Percentiles rank a stretch among this genome's conserved stretches.
Evolutionary conservation across 2,113 vertebrate genomes (phyloP).

Genomic region (Harpagus bidentatus): DNA sequence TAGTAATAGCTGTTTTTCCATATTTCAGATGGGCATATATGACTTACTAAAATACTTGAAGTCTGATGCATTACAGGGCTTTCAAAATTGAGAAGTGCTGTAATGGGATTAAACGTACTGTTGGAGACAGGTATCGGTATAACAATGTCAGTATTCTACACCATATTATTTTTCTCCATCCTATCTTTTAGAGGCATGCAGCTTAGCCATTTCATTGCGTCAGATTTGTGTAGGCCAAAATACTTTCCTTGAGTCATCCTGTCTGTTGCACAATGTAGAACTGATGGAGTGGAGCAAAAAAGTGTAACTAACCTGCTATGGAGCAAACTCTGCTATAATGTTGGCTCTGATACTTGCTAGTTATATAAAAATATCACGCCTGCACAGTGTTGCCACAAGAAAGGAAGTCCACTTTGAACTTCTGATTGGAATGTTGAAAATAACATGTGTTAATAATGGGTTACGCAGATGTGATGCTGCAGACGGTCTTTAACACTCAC

Average conservation of each 20-base stretch:
- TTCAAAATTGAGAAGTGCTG: neutral
- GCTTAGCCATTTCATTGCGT: neutral
- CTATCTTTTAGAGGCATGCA: neutral
- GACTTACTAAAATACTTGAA: neutral
- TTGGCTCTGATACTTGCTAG: neutral
- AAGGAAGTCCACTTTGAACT: conserved; percentile 33
- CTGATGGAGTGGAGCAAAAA: neutral
- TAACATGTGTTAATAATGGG: neutral
- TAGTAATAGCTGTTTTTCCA: neutral
- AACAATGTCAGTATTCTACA: neutral
- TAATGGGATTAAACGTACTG: neutral
- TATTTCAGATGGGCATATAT: neutral
- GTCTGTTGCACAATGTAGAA: neutral
- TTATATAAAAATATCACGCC: neutral
- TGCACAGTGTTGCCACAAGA: neutral
- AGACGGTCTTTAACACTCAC: neutral
- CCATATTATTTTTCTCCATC: neutral
- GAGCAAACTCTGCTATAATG: neutral
- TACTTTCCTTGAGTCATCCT: neutral
- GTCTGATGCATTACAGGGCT: neutral
- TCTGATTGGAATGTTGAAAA: conserved; percentile 5
- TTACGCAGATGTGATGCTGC: neutral
- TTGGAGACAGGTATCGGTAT: neutral
- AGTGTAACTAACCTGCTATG: neutral
- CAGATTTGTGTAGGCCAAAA: neutral